Percentiles rank a stretch among this genome's conserved stretches.
Conservation (phyloP, 2,797 vertebrate genomes). For the Anguilla megastoma region DNA sequence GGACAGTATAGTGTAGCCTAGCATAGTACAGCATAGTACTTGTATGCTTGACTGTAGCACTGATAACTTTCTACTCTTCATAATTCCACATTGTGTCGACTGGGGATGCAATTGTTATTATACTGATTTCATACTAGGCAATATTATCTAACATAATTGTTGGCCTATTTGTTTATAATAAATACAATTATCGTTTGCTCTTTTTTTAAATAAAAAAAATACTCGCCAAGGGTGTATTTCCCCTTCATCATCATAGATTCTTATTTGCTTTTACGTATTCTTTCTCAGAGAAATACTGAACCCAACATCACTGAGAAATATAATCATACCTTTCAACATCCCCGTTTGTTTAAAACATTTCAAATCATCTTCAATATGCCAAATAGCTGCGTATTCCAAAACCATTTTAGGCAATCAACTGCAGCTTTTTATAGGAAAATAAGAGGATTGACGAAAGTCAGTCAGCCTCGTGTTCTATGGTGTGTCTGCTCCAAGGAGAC, state of each 20-base stretch:
- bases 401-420: not conserved
- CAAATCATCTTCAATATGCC: not conserved
- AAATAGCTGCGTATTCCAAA: not conserved
- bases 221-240: not conserved
- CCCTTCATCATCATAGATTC: not conserved
- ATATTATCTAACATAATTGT: not conserved
- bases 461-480: conserved; percentile 24
- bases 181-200: not conserved
- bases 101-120: not conserved
- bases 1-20: no score
- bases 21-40: no score
- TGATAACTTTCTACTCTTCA: no score
- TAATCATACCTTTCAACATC: not conserved
- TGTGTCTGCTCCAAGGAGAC: conserved; percentile 35
- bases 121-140: not conserved
- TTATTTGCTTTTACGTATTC: not conserved
- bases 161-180: not conserved
- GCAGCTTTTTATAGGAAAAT: not conserved
- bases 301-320: not conserved
- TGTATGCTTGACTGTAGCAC: no score
- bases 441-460: conserved; percentile 36
- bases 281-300: not conserved
- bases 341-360: not conserved
- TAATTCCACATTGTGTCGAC: no score
- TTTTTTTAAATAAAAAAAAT: not conserved